These are phyloP conservation scores for Petrocephalus sullivani DNA, from an alignment of 2,797 vertebrate genomes.

Conservation along the genomic window DNA sequence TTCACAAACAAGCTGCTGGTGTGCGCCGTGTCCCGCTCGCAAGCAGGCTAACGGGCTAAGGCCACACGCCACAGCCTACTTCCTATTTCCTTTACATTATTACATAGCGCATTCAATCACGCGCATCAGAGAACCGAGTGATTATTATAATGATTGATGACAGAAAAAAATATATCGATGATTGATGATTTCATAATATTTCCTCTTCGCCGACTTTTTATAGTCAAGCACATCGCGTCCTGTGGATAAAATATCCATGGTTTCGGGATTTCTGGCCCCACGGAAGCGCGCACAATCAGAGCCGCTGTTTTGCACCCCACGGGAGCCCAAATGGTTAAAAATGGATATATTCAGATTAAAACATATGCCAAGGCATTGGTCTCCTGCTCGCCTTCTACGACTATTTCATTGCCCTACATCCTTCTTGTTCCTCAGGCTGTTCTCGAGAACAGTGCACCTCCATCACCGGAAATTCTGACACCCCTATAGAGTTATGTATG, in stretches of 20 bases:
- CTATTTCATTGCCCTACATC: background rate
- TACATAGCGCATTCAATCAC: background rate
- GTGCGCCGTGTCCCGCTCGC: background rate
- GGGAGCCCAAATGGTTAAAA: background rate
- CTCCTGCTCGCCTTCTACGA: background rate
- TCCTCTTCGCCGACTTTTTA: background rate
- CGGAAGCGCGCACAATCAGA: background rate
- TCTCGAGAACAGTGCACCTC: background rate
- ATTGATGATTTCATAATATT: background rate
- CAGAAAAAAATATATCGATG: background rate
- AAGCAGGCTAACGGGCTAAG: background rate
- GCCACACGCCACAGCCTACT: background rate
- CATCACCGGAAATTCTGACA: background rate
- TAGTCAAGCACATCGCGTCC: background rate
- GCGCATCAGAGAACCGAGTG: background rate
- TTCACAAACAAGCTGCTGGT: background rate
- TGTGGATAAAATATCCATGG: background rate
- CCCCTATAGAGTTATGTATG: background rate
- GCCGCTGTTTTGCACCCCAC: background rate
- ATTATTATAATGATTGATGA: background rate
- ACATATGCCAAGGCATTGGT: no score
- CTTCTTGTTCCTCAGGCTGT: background rate
- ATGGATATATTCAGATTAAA: background rate
- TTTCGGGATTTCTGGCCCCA: background rate
- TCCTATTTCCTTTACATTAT: background rate